Conservation (phyloP, 2,888 invertebrate genomes). For the Diaprepes abbreviatus region DNA sequence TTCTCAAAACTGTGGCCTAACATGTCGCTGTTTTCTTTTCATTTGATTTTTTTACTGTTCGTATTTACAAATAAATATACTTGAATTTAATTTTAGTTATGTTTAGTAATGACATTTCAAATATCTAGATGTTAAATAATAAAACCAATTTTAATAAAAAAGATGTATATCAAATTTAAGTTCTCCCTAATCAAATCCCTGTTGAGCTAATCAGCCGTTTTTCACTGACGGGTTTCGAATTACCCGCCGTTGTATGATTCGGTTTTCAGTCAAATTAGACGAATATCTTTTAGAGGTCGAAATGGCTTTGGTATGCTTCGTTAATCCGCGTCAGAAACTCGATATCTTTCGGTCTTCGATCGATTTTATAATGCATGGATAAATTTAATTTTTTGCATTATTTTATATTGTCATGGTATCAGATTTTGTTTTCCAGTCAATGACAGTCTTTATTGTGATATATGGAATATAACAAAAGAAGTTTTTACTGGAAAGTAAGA, state of each 20-base stretch:
- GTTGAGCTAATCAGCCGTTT: slow-evolving; percentile 47
- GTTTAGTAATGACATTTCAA: no score
- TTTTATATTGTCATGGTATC: slow-evolving; percentile 1
- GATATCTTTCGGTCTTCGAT: slow-evolving; percentile 36
- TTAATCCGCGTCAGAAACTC: slow-evolving; percentile 42
- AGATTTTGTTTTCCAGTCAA: background rate
- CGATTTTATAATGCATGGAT: slow-evolving; percentile 25
- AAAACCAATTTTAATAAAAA: slow-evolving; percentile 1
- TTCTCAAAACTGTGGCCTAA: no score
- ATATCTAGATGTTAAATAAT: background rate
- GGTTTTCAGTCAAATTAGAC: slow-evolving; percentile 55
- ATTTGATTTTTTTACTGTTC: no score
- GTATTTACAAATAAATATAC: no score
- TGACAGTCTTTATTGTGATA: no score
- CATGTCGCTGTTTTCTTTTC: no score
- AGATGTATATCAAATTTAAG: slow-evolving; percentile 39
- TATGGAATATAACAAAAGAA: no score
- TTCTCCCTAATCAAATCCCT: slow-evolving; percentile 45
- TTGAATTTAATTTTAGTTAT: no score
- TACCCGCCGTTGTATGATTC: slow-evolving; percentile 50
- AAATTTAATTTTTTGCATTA: slow-evolving; percentile 12
- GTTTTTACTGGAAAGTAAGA: no score
- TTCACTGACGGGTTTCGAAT: slow-evolving; percentile 42
- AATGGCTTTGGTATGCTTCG: slow-evolving; percentile 50
- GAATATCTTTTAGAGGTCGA: slow-evolving; percentile 51